Percentiles rank a stretch among this genome's conserved stretches.
Conservation (phyloP, 2,888 invertebrate species). For the Drosophila eohydei region DNA sequence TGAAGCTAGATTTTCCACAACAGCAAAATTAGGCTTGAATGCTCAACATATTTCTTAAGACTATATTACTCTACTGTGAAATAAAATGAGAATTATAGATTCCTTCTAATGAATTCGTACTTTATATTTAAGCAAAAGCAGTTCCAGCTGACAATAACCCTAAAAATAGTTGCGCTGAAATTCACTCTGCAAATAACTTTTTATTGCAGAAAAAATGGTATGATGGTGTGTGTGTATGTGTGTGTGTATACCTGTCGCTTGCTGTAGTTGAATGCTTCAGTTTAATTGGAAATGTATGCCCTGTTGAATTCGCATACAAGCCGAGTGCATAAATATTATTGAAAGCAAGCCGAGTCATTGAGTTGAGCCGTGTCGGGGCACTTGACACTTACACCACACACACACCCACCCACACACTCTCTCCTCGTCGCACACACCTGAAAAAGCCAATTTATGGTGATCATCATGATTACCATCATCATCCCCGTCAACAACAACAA, state of each 20-base stretch:
- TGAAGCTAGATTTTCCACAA: no score
- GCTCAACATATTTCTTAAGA: no score
- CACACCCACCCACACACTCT: slow-evolving; percentile 9
- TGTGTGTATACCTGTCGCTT: slow-evolving; percentile 19
- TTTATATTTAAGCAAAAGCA: neutral
- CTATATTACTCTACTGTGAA: no score
- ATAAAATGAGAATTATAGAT: no score
- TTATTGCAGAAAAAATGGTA: neutral
- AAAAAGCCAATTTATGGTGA: slow-evolving; percentile 50
- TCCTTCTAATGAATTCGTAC: neutral
- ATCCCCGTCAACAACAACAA: slow-evolving; percentile 1
- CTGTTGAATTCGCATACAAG: slow-evolving; percentile 66
- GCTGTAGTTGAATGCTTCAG: slow-evolving; percentile 71
- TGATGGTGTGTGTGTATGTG: neutral
- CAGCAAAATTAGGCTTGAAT: no score
- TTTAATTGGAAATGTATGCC: slow-evolving; percentile 78
- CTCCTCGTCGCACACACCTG: slow-evolving; percentile 35
- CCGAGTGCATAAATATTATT: slow-evolving; percentile 76
- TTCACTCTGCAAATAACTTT: neutral
- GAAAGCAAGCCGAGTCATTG: slow-evolving; percentile 54
- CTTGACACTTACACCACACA: slow-evolving; percentile 56
- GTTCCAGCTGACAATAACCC: neutral
- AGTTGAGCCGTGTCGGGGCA: slow-evolving; percentile 50
- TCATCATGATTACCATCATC: slow-evolving; percentile 17
- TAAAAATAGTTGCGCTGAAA: neutral